Evolutionary conservation across 2,797 vertebrate species (phyloP).

Genomic region (Leptoclinus maculatus): DNA sequence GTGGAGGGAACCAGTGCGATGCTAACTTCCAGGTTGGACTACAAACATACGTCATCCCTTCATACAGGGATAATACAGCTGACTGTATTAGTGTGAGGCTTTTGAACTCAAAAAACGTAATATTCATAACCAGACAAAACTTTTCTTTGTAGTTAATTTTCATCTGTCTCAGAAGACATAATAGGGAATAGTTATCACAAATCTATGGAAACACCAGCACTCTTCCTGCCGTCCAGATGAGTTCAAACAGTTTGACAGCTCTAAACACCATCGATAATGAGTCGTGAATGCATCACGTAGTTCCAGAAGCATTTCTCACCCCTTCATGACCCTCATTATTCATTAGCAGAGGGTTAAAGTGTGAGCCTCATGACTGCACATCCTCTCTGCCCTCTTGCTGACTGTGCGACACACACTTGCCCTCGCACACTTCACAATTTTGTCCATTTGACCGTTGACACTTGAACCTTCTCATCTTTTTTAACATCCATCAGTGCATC

Average conservation of each 20-base stretch:
- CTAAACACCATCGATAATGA: neutral
- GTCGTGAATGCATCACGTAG: neutral
- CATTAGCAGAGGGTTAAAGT: conserved; percentile 52
- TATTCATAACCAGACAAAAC: neutral
- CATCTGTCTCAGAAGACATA: neutral
- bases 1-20: neutral
- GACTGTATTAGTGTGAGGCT: neutral
- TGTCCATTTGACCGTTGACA: conserved; percentile 56
- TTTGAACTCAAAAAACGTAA: neutral
- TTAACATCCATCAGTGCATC: conserved; percentile 15
- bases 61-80: too few species aligned
- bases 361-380: conserved; percentile 64
- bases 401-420: conserved; percentile 38
- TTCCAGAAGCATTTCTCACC: conserved; percentile 41
- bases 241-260: neutral
- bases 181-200: neutral
- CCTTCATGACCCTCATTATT: conserved; percentile 56
- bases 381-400: conserved; percentile 71
- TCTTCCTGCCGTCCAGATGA: neutral
- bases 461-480: conserved; percentile 44
- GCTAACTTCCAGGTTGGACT: neutral
- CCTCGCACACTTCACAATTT: neutral
- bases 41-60: neutral
- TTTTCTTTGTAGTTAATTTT: neutral
- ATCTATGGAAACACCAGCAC: neutral